phyloP scores from a whole-genome alignment of 2,797 vertebrate species.

The Poeciliopsis turneri region DNA sequence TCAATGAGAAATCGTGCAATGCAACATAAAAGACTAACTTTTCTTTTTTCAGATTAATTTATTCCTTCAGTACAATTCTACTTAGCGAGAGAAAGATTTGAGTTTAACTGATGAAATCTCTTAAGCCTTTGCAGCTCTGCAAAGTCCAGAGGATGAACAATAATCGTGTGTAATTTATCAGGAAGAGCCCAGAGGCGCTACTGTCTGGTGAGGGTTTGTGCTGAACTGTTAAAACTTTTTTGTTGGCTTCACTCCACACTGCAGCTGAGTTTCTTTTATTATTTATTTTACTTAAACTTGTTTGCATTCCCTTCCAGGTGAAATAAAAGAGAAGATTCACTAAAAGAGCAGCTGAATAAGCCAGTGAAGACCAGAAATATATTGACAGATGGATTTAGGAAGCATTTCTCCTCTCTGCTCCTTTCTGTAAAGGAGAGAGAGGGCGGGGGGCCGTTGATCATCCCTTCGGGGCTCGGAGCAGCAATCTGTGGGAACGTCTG shows the following conservation, averaged over 20 bases:
- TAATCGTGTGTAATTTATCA: background rate
- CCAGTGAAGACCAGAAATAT: background rate
- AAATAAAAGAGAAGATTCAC: background rate
- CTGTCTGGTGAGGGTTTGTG: background rate
- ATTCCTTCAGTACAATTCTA: background rate
- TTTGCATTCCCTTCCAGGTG: background rate
- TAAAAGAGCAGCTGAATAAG: background rate
- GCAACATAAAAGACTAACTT: background rate
- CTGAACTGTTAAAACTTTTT: background rate
- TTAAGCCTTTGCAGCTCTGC: background rate
- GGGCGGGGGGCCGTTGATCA: background rate
- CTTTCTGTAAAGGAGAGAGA: background rate
- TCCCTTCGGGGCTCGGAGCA: constrained; percentile 4
- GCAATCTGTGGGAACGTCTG: constrained; percentile 11
- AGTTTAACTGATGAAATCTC: background rate
- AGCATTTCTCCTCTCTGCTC: background rate
- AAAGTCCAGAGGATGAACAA: background rate
- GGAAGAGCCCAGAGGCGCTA: background rate
- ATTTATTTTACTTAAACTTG: background rate
- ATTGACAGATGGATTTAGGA: background rate
- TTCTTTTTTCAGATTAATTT: background rate
- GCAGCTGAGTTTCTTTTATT: background rate
- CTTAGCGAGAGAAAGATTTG: background rate
- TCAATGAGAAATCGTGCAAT: background rate
- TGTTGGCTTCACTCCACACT: background rate